Percentiles rank a stretch among this genome's conserved stretches.
phyloP scores from a whole-genome alignment of 2,888 invertebrate species.

The Poecilobothrus nobilitatus region DNA sequence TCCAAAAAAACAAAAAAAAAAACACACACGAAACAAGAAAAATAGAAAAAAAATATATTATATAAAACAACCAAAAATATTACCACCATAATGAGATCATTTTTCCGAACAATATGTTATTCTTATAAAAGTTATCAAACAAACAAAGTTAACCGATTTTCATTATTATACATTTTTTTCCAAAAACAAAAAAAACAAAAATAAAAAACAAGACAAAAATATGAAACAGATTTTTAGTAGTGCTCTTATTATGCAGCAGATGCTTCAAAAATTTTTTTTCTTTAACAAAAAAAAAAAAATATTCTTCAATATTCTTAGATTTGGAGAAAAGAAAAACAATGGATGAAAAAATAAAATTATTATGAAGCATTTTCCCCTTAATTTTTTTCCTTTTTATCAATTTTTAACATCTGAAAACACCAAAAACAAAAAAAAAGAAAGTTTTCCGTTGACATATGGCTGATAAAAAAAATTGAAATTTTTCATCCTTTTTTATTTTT shows the following conservation, averaged over 20 bases:
- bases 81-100: background rate
- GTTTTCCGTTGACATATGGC: too few species aligned
- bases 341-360: too few species aligned
- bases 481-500: too few species aligned
- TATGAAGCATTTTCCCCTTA: background rate
- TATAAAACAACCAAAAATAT: background rate
- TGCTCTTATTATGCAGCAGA: background rate
- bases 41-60: too few species aligned
- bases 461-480: too few species aligned
- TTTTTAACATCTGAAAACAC: too few species aligned
- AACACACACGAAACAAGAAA: too few species aligned
- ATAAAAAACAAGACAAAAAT: background rate
- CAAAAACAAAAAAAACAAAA: background rate
- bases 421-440: too few species aligned
- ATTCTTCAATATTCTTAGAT: too few species aligned
- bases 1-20: too few species aligned
- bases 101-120: background rate
- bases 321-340: too few species aligned
- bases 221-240: background rate
- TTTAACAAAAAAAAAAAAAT: background rate
- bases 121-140: background rate
- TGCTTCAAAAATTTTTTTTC: background rate
- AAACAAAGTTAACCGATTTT: constrained; percentile 5
- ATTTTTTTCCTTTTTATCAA: too few species aligned
- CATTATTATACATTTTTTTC: background rate